These are phyloP conservation scores for Charanyca ferruginea DNA, from an alignment of 2,888 invertebrate genomes.

Conservation along the genomic window DNA sequence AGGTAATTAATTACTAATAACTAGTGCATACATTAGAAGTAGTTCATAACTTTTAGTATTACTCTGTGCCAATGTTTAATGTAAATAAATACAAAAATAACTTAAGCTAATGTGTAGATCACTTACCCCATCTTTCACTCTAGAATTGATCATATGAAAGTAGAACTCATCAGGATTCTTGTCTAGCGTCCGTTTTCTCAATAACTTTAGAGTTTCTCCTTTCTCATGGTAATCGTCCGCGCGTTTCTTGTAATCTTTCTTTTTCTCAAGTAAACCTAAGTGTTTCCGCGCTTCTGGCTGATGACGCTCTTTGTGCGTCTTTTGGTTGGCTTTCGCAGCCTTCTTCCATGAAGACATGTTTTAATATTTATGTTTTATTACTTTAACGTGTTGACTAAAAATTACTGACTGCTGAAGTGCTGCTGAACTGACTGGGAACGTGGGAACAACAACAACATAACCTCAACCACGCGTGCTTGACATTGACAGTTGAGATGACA, in stretches of 20 bases:
- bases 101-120: background rate
- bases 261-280: conserved; percentile 96
- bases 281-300: conserved; percentile 95
- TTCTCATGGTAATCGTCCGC: conserved; percentile 96
- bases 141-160: conserved; percentile 98
- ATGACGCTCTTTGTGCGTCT: conserved; percentile 96
- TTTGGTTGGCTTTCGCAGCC: conserved; percentile 96
- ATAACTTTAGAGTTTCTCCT: conserved; percentile 94
- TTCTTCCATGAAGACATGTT: conserved; percentile 97
- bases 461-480: conserved; percentile 34
- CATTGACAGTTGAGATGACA: background rate
- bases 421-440: too few relatives aligned
- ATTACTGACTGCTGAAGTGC: too few relatives aligned
- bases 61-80: too few relatives aligned
- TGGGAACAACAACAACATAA: conserved; percentile 24
- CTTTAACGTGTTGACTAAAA: conserved; percentile 15
- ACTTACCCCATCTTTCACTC: conserved; percentile 91
- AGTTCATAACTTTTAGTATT: too few relatives aligned
- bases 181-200: conserved; percentile 96
- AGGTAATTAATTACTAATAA: too few relatives aligned
- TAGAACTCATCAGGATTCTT: conserved; percentile 99
- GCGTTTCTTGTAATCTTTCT: conserved; percentile 96
- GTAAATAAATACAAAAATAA: too few relatives aligned
- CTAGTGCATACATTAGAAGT: too few relatives aligned
- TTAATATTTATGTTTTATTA: background rate